phyloP scores from a whole-genome alignment of 2,113 vertebrate species.

The Trichechus manatus region DNA sequence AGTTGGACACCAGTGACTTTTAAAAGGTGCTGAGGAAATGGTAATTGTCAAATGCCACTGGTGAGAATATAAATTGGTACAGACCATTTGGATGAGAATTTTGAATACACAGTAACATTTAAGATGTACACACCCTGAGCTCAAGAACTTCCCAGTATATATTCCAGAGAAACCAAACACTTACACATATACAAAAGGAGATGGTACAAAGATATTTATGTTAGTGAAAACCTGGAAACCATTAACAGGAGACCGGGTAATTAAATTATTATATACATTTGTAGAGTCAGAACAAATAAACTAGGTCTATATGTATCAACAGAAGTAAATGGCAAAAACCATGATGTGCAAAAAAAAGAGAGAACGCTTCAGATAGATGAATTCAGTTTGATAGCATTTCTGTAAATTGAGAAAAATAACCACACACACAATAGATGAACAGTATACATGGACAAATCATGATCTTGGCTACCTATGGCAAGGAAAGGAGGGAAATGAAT shows the following conservation, averaged over 20 bases:
- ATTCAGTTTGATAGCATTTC: neutral
- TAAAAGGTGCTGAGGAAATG: neutral
- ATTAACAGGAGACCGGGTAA: neutral
- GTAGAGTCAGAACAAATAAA: neutral
- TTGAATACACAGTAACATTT: neutral
- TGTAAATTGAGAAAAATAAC: neutral
- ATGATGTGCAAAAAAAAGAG: neutral
- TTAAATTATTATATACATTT: neutral
- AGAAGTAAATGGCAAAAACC: conserved; percentile 15
- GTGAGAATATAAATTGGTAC: neutral
- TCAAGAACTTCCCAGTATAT: neutral
- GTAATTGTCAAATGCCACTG: neutral
- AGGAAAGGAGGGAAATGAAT: neutral
- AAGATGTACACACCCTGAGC: neutral
- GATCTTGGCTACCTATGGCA: neutral
- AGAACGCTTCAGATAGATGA: neutral
- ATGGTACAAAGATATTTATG: neutral
- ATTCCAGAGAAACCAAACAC: neutral
- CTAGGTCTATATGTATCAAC: neutral
- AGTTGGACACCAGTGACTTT: neutral
- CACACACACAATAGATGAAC: neutral
- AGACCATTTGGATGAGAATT: neutral
- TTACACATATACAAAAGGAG: neutral
- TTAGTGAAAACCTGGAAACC: neutral
- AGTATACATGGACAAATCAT: neutral